phyloP scores from a whole-genome alignment of 2,113 vertebrate species.

The Rhinopomastus cyanomelas region DNA sequence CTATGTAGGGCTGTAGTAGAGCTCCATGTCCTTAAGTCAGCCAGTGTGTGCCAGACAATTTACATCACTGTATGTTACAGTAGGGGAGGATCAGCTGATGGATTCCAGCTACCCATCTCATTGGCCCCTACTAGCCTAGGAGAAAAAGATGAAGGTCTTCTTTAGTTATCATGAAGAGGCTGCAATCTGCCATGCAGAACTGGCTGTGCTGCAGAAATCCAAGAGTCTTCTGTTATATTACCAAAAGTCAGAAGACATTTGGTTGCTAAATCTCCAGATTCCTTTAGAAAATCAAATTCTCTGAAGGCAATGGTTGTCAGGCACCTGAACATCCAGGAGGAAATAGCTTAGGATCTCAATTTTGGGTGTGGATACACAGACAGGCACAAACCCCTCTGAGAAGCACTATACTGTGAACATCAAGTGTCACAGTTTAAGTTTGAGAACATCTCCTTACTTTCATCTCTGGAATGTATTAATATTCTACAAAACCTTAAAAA shows the following conservation, averaged over 20 bases:
- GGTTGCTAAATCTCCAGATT: background rate
- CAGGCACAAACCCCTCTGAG: background rate
- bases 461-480: background rate
- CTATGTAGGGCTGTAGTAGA: background rate
- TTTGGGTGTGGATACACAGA: background rate
- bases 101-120: background rate
- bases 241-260: background rate
- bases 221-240: background rate
- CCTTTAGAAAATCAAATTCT: background rate
- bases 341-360: background rate
- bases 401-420: background rate
- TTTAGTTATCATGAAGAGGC: background rate
- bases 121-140: background rate
- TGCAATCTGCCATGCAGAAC: background rate
- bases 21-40: background rate
- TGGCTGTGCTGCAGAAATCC: background rate
- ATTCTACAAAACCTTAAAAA: background rate
- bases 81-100: background rate
- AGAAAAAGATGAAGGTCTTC: background rate
- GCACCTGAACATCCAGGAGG: background rate
- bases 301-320: background rate
- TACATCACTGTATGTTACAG: background rate
- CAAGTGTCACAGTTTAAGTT: background rate
- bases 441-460: background rate
- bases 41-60: background rate